phyloP scores from a whole-genome alignment of 23 tunicate genomes.

The Aplidium turbinatum region DNA sequence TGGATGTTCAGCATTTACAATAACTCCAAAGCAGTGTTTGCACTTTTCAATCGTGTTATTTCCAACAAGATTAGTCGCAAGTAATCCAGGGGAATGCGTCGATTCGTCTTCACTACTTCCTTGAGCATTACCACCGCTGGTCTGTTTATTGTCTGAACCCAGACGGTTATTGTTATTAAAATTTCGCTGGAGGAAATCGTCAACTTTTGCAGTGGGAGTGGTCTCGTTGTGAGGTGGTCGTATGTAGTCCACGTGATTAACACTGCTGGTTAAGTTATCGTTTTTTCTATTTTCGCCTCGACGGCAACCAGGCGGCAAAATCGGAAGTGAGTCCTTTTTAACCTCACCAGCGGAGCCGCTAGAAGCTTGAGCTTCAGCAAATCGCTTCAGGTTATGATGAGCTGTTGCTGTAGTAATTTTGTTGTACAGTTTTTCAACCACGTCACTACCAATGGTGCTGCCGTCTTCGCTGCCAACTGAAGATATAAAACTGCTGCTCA shows the following conservation, averaged over 20 bases:
- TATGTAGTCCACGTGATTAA: not conserved
- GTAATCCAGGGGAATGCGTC: constrained; percentile 1
- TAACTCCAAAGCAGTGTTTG: constrained; percentile 34
- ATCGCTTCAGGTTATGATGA: constrained; percentile 27
- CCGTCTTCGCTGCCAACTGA: constrained; percentile 57
- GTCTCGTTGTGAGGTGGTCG: not conserved
- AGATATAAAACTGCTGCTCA: constrained; percentile 66
- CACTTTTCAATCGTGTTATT: constrained; percentile 18
- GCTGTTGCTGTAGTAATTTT: constrained; percentile 52
- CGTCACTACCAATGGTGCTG: constrained; percentile 71
- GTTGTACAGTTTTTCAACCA: constrained; percentile 55
- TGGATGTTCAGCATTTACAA: not conserved
- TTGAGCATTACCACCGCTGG: not conserved
- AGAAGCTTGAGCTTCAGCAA: constrained; percentile 21
- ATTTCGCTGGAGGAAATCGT: constrained; percentile 22
- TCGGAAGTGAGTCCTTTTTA: constrained; percentile 48
- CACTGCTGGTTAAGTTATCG: not conserved
- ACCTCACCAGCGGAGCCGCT: constrained; percentile 46
- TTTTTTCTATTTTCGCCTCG: not conserved
- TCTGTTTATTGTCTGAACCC: not conserved
- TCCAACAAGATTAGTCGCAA: not conserved
- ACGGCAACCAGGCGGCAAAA: constrained; percentile 43
- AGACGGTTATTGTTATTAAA: constrained; percentile 22
- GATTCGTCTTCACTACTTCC: not conserved
- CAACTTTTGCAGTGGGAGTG: constrained; percentile 11